Evolutionary conservation across 2,888 invertebrate genomes (phyloP).

Genomic region (Drosophila merina): DNA sequence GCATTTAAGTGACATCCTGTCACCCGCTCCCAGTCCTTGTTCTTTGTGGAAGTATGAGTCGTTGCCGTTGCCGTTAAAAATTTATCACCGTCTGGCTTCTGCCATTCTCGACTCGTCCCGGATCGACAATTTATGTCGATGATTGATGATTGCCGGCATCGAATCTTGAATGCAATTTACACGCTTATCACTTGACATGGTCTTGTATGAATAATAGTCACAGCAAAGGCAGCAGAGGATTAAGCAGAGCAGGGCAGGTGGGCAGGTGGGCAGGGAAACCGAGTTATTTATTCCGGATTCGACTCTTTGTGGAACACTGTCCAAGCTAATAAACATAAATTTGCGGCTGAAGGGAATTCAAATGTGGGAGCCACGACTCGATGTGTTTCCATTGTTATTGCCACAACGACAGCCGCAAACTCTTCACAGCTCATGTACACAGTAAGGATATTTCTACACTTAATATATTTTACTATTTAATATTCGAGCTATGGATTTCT

Average conservation of each 20-base stretch:
- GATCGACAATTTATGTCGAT: constrained; percentile 56
- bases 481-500: neutral
- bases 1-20: constrained; percentile 62
- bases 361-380: neutral
- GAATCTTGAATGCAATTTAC: constrained; percentile 59
- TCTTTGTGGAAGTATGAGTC: constrained; percentile 20
- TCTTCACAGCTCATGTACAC: constrained; percentile 63
- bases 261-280: constrained; percentile 10
- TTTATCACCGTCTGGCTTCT: constrained; percentile 36
- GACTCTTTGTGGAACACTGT: constrained; percentile 28
- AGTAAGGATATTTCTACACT: neutral
- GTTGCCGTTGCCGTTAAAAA: constrained; percentile 49
- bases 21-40: constrained; percentile 40
- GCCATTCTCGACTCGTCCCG: constrained; percentile 18
- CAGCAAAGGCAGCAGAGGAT: constrained; percentile 24
- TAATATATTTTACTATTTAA: neutral
- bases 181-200: constrained; percentile 53
- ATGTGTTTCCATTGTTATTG: constrained; percentile 35
- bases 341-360: constrained; percentile 24
- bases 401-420: constrained; percentile 60
- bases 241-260: constrained; percentile 13
- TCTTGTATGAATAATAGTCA: constrained; percentile 54
- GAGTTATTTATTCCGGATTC: constrained; percentile 23
- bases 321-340: constrained; percentile 43
- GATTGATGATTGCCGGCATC: constrained; percentile 64